Conservation (phyloP, 2,888 invertebrate genomes). For the Leucoma salicis region DNA sequence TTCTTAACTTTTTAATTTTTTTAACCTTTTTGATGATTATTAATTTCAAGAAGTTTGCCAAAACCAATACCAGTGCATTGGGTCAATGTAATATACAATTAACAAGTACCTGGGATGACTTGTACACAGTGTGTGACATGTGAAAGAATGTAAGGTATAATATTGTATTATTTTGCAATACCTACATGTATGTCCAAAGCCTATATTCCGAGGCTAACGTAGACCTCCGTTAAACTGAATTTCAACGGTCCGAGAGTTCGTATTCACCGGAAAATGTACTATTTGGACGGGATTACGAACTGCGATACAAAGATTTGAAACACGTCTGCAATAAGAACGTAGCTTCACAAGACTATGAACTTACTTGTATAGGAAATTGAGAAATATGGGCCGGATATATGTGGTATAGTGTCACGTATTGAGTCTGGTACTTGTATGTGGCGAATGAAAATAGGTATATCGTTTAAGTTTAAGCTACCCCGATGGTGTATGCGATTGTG, state of each 20-base stretch:
- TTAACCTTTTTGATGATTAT: no score
- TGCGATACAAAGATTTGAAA: slow-evolving; percentile 4
- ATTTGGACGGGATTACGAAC: slow-evolving; percentile 8
- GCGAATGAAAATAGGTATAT: no score
- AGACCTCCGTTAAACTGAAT: slow-evolving; percentile 22
- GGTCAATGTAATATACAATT: no score
- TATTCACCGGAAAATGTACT: slow-evolving; percentile 24
- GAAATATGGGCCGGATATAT: not conserved
- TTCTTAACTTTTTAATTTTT: no score
- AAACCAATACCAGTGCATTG: no score
- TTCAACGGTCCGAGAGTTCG: slow-evolving; percentile 19
- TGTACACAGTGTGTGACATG: no score
- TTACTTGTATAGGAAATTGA: not conserved
- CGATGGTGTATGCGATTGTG: no score
- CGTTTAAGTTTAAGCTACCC: no score
- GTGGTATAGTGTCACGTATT: not conserved
- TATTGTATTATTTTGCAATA: slow-evolving; percentile 1
- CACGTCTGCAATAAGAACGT: not conserved
- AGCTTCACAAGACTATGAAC: not conserved
- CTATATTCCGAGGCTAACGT: slow-evolving; percentile 14
- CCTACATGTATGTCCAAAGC: slow-evolving; percentile 9
- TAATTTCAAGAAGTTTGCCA: no score
- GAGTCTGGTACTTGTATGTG: not conserved
- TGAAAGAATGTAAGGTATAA: no score
- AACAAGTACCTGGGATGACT: no score